Conservation (phyloP, 2,888 invertebrate species). For the Urechis unicinctus region DNA sequence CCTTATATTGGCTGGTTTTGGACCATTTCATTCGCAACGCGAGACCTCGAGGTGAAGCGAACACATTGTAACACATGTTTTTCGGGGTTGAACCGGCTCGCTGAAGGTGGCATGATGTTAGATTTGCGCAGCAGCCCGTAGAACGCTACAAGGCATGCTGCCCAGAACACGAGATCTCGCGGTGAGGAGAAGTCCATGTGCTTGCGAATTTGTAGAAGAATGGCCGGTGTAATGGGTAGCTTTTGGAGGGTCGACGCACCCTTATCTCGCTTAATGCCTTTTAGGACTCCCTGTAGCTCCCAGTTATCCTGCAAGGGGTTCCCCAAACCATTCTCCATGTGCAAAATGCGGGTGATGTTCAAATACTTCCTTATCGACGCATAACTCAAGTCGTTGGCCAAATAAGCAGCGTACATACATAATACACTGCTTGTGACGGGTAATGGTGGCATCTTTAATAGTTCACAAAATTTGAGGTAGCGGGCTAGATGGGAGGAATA, state of each 20-base stretch:
- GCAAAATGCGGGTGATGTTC: conserved; percentile 1
- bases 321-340: neutral
- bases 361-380: neutral
- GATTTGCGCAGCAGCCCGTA: neutral
- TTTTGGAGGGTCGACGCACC: neutral
- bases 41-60: neutral
- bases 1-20: neutral
- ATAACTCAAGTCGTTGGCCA: neutral
- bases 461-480: conserved; percentile 4
- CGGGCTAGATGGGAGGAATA: neutral
- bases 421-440: neutral
- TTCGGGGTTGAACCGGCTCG: neutral
- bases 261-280: neutral
- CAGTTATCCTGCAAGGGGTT: conserved; percentile 1
- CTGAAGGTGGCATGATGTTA: neutral
- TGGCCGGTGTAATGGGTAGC: neutral
- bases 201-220: neutral
- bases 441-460: neutral
- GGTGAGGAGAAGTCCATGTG: neutral
- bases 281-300: neutral
- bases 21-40: neutral
- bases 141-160: neutral
- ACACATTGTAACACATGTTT: neutral
- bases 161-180: neutral
- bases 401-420: neutral